Conservation (phyloP, 2,888 invertebrate genomes). For the Atherix ibis region DNA sequence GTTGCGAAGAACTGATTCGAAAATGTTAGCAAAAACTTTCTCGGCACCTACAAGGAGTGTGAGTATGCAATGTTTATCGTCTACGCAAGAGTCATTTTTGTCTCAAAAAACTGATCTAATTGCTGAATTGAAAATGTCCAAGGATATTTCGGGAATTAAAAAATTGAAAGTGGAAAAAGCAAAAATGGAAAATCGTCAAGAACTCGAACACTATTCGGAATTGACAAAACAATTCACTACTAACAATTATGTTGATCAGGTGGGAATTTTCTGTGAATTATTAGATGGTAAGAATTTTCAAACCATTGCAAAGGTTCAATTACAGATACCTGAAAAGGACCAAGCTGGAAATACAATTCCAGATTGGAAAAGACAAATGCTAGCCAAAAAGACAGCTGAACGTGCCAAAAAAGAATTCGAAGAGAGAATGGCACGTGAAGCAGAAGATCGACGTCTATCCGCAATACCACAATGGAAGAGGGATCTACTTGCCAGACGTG, state of each 20-base stretch:
- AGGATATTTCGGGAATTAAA: conserved; percentile 84
- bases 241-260: conserved; percentile 81
- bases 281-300: conserved; percentile 3
- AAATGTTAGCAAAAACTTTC: conserved; percentile 62
- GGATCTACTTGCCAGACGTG: conserved; percentile 68
- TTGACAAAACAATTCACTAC: conserved; percentile 71
- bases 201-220: conserved; percentile 70
- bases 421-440: conserved; percentile 67
- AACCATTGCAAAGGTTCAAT: conserved; percentile 5
- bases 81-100: conserved; percentile 49
- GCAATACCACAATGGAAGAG: conserved; percentile 91
- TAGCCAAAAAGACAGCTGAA: conserved; percentile 88
- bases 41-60: conserved; percentile 70
- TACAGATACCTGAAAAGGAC: conserved; percentile 76
- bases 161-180: conserved; percentile 83
- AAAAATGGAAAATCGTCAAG: conserved; percentile 65
- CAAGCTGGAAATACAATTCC: conserved; percentile 79
- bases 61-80: conserved; percentile 55
- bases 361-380: conserved; percentile 89
- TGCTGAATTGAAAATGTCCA: conserved; percentile 81
- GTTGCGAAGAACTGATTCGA: conserved; percentile 51
- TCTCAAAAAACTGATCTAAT: conserved; percentile 73
- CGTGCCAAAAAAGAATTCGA: conserved; percentile 81
- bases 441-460: conserved; percentile 68
- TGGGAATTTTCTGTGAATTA: conserved; percentile 36